phyloP scores from a whole-genome alignment of 2,888 invertebrate genomes.

The Gortyna flavago region DNA sequence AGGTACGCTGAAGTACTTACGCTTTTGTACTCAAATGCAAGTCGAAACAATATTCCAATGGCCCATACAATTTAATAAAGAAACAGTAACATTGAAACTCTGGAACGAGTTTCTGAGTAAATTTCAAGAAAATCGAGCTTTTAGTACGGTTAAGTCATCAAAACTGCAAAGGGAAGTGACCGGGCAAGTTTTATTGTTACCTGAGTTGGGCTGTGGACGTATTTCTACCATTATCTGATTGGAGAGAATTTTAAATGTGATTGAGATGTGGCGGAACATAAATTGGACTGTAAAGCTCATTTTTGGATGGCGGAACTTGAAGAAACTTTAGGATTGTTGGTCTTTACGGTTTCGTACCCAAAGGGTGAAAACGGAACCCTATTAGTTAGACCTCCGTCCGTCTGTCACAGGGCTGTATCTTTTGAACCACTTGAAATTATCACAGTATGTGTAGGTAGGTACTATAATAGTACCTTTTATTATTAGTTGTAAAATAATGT shows the following conservation, averaged over 20 bases:
- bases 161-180: conserved; percentile 66
- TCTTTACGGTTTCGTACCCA: neutral
- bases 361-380: neutral
- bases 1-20: conserved; percentile 23
- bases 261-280: conserved; percentile 46
- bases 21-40: conserved; percentile 37
- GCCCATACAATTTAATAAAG: conserved; percentile 55
- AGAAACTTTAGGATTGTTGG: neutral
- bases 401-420: neutral
- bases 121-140: conserved; percentile 60
- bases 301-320: conserved; percentile 2
- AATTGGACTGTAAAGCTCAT: conserved; percentile 38
- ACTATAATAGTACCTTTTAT: too few species aligned
- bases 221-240: conserved; percentile 65
- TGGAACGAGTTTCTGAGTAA: conserved; percentile 57
- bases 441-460: neutral
- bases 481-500: neutral
- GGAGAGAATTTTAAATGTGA: conserved; percentile 60
- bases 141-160: conserved; percentile 61
- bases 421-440: neutral
- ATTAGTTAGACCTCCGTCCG: neutral
- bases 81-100: conserved; percentile 52
- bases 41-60: conserved; percentile 43
- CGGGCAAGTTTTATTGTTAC: conserved; percentile 66
- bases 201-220: conserved; percentile 46